phyloP scores from a whole-genome alignment of 2,113 vertebrate genomes.

The Tauraco erythrolophus region DNA sequence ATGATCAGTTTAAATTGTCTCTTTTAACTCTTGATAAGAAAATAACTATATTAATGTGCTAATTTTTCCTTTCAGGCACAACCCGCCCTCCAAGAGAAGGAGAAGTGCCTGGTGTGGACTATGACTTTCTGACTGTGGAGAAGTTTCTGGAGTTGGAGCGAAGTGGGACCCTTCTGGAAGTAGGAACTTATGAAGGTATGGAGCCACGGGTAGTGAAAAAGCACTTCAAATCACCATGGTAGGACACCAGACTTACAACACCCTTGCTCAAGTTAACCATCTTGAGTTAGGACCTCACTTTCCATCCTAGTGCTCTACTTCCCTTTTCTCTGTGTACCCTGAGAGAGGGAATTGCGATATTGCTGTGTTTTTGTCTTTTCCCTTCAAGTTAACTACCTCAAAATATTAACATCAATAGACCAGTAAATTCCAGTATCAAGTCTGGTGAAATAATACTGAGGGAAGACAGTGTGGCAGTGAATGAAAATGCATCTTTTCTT shows the following conservation, averaged over 20 bases:
- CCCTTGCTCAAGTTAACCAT: fast-evolving
- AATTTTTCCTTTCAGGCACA: slow-evolving; percentile 84
- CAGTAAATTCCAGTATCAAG: background rate
- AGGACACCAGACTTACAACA: background rate
- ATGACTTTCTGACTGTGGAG: slow-evolving; percentile 94
- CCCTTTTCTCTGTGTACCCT: background rate
- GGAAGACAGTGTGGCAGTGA: background rate
- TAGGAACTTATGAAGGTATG: slow-evolving; percentile 97
- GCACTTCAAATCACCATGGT: fast-evolving
- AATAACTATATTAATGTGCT: background rate
- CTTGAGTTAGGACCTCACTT: background rate
- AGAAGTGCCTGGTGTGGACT: slow-evolving; percentile 96
- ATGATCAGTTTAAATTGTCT: background rate
- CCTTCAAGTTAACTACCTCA: background rate
- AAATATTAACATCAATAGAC: background rate
- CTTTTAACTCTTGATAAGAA: background rate
- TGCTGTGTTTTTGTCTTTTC: background rate
- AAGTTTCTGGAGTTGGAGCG: slow-evolving; percentile 93
- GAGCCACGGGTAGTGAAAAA: background rate
- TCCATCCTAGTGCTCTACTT: background rate
- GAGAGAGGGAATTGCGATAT: background rate
- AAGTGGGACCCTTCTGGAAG: slow-evolving; percentile 94
- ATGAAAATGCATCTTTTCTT: background rate
- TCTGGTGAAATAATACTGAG: background rate
- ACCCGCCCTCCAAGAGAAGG: slow-evolving; percentile 93